Conservation (phyloP, 2,113 vertebrate genomes). For the Malurus cyaneus region DNA sequence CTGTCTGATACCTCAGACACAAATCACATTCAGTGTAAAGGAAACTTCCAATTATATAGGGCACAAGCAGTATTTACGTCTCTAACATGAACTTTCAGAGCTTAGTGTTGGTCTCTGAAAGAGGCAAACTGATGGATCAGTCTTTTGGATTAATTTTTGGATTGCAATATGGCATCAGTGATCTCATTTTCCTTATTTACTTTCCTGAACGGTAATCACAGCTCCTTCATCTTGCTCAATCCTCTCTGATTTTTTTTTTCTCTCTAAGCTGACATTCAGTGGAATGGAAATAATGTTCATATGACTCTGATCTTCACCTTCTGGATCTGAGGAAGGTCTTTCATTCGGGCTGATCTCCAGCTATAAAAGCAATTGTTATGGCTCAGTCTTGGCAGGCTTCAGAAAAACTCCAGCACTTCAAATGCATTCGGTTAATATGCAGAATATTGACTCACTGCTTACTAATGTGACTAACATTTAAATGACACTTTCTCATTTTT, state of each 20-base stretch:
- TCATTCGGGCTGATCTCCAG: not conserved
- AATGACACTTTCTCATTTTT: slow-evolving; percentile 22
- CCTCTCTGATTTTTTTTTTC: not conserved
- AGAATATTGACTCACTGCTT: slow-evolving; percentile 37
- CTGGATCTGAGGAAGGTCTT: not conserved
- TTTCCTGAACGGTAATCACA: not conserved
- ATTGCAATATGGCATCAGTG: not conserved
- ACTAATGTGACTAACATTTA: not conserved
- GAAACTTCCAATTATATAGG: not conserved
- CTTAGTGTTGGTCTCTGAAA: not conserved
- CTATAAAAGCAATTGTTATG: not conserved
- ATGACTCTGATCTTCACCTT: not conserved
- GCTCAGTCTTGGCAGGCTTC: not conserved
- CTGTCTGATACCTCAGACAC: not conserved
- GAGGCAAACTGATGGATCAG: not conserved
- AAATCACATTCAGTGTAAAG: not conserved
- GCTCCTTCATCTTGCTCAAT: not conserved
- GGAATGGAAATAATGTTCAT: not conserved
- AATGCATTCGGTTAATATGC: not conserved
- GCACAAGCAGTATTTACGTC: not conserved
- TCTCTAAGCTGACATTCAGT: not conserved
- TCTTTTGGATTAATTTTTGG: not conserved
- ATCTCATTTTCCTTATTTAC: not conserved
- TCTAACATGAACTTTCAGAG: not conserved
- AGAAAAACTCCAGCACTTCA: slow-evolving; percentile 10